These are phyloP conservation scores for Andinoacara biseriatus DNA, from an alignment of 2,113 vertebrate species.

Conservation along the genomic window DNA sequence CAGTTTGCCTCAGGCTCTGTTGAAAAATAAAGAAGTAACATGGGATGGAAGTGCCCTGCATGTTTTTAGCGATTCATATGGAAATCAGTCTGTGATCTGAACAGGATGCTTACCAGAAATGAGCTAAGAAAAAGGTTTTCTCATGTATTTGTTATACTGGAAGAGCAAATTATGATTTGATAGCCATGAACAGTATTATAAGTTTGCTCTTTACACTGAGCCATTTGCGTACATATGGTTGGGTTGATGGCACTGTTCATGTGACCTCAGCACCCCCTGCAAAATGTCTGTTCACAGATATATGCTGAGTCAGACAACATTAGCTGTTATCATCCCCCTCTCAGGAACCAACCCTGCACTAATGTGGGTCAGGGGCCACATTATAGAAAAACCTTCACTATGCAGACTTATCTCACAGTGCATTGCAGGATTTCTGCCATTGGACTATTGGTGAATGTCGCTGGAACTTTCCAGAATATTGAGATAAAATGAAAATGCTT, in stretches of 20 bases:
- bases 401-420: constrained; percentile 40
- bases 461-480: background rate
- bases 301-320: constrained; percentile 72
- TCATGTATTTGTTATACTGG: background rate
- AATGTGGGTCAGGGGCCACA: constrained; percentile 68
- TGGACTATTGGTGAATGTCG: background rate
- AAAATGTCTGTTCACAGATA: constrained; percentile 45
- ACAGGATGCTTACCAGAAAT: background rate
- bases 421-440: constrained; percentile 28
- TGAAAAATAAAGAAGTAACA: constrained; percentile 35
- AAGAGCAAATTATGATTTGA: constrained; percentile 9
- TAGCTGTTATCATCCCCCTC: constrained; percentile 62
- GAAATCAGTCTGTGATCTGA: constrained; percentile 25
- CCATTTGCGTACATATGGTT: constrained; percentile 29
- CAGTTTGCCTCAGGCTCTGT: constrained; percentile 28
- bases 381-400: constrained; percentile 52
- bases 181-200: background rate
- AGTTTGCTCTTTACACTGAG: constrained; percentile 1
- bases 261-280: constrained; percentile 38
- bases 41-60: constrained; percentile 9
- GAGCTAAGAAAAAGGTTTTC: background rate
- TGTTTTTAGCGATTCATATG: constrained; percentile 33
- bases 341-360: constrained; percentile 57
- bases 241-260: constrained; percentile 34
- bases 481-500: constrained; percentile 3